Conservation (phyloP, 2,888 invertebrate genomes). For the Scaptomyza reducta region DNA sequence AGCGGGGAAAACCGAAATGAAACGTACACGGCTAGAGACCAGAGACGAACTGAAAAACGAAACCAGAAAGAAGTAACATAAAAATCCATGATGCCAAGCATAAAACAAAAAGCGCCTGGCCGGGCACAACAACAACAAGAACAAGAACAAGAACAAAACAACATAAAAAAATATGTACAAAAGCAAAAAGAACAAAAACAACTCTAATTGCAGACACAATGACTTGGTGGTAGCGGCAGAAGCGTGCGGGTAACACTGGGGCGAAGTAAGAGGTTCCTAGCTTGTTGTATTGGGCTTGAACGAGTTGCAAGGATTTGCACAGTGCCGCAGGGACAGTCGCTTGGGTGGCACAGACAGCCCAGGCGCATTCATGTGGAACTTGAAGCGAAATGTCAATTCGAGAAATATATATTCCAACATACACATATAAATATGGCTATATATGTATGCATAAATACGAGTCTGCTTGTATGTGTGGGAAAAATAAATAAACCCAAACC, state of each 20-base stretch:
- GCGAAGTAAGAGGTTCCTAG: slow-evolving; percentile 43
- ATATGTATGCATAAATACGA: slow-evolving; percentile 10
- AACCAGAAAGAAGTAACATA: slow-evolving; percentile 77
- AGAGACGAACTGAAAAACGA: slow-evolving; percentile 45
- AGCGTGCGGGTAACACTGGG: slow-evolving; percentile 17
- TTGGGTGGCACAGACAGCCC: slow-evolving; percentile 67
- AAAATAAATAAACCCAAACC: slow-evolving; percentile 32
- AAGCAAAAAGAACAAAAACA: slow-evolving; percentile 74
- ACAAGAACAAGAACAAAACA: slow-evolving; percentile 43
- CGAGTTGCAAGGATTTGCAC: slow-evolving; percentile 77
- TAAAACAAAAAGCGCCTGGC: slow-evolving; percentile 76
- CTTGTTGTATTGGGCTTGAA: slow-evolving; percentile 53
- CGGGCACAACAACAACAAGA: slow-evolving; percentile 60
- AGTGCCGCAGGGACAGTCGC: slow-evolving; percentile 67
- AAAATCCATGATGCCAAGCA: slow-evolving; percentile 76
- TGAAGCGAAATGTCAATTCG: slow-evolving; percentile 77
- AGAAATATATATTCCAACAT: slow-evolving; percentile 56
- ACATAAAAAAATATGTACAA: slow-evolving; percentile 44
- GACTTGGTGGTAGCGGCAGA: slow-evolving; percentile 50
- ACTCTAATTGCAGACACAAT: slow-evolving; percentile 79
- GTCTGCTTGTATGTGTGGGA: slow-evolving; percentile 10
- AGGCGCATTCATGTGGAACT: slow-evolving; percentile 76
- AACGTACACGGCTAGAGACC: slow-evolving; percentile 39
- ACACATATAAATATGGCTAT: slow-evolving; percentile 4
- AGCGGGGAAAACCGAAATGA: slow-evolving; percentile 63